Conservation (phyloP, 2,797 vertebrate species). For the Muscicapa striata region DNA sequence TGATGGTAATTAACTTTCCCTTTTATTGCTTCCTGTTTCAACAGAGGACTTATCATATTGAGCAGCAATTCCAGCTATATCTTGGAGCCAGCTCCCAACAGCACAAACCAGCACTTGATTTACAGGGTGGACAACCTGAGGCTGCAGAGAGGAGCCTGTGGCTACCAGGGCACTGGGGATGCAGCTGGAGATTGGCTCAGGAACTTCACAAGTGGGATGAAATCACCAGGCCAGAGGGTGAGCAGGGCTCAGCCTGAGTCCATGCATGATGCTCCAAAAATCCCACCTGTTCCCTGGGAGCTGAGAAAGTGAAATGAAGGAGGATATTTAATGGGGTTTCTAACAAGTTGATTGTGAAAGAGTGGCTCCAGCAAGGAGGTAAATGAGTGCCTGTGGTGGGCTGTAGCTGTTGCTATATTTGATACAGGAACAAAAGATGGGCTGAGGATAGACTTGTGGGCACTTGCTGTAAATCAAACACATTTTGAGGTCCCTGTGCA, state of each 20-base stretch:
- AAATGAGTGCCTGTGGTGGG: neutral
- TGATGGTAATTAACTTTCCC: neutral
- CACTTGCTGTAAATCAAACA: neutral
- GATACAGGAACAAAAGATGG: neutral
- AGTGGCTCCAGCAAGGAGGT: neutral
- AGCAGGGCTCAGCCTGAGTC: neutral
- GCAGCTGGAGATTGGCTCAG: conserved; percentile 35
- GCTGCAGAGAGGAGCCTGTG: conserved; percentile 80
- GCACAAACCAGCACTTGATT: conserved; percentile 80
- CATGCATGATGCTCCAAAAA: neutral
- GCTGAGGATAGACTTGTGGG: neutral
- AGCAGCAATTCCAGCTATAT: conserved; percentile 89
- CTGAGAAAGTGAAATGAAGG: neutral
- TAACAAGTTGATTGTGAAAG: neutral
- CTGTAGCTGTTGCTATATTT: neutral
- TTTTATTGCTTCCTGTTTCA: conserved; percentile 61
- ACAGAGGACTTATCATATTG: conserved; percentile 89
- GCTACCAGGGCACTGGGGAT: conserved; percentile 65
- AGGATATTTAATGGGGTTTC: neutral
- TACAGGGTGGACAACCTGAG: conserved; percentile 85
- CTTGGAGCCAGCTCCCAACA: conserved; percentile 85
- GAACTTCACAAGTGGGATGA: conserved; percentile 56
- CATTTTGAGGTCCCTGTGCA: neutral
- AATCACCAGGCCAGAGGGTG: conserved; percentile 68
- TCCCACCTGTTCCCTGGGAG: neutral